Evolutionary conservation across 1,140 invertebrate genomes (phyloP).

Genomic region (Temnothorax curvispinosus): DNA sequence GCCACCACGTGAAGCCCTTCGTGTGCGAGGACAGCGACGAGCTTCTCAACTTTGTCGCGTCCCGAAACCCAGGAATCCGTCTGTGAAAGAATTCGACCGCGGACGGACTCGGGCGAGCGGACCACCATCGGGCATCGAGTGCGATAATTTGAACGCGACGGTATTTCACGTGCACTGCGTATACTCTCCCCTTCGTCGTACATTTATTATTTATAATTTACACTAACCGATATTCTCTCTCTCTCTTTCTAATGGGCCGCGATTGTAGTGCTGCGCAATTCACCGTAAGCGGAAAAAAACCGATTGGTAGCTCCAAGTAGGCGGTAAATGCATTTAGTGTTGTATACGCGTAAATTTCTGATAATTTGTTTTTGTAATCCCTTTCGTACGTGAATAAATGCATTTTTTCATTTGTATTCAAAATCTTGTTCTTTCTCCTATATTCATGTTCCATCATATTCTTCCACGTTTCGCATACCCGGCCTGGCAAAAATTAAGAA

Average conservation of each 20-base stretch:
- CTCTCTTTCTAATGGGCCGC: conserved; percentile 11
- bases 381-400: conserved; percentile 52
- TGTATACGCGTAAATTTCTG: conserved; percentile 33
- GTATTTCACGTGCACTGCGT: conserved; percentile 22
- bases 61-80: conserved; percentile 93
- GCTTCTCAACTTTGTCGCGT: conserved; percentile 95
- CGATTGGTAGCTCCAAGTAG: conserved; percentile 45
- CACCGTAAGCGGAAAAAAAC: conserved; percentile 24
- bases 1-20: conserved; percentile 96
- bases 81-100: conserved; percentile 86
- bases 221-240: conserved; percentile 41
- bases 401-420: conserved; percentile 50
- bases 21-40: conserved; percentile 97
- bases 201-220: conserved; percentile 60
- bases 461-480: not conserved
- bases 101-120: conserved; percentile 17
- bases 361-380: conserved; percentile 36
- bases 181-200: conserved; percentile 10
- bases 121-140: conserved; percentile 19
- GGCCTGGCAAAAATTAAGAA: no score
- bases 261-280: conserved; percentile 50
- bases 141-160: conserved; percentile 13
- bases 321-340: conserved; percentile 50
- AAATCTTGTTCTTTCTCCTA: not conserved
- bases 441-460: not conserved